Percentiles rank a stretch among this genome's conserved stretches.
phyloP scores from a whole-genome alignment of 2,888 invertebrate genomes.

The Argyresthia goedartella region DNA sequence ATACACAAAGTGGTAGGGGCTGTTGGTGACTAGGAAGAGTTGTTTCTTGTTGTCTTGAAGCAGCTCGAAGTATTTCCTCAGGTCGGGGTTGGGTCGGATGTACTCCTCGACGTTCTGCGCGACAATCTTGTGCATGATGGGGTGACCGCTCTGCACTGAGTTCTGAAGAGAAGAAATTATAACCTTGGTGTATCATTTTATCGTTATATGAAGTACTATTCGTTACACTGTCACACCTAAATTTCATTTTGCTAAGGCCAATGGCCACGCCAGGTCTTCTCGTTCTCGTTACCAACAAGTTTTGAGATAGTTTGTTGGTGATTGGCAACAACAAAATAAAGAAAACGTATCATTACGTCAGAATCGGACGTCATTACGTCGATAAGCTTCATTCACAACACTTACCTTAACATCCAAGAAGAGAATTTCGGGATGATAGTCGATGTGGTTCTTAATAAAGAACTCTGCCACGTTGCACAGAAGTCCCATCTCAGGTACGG shows the following conservation, averaged over 20 bases:
- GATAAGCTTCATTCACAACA: too few species aligned
- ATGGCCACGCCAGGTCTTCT: too few species aligned
- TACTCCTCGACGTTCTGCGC: constrained; percentile 84
- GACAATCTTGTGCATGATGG: constrained; percentile 91
- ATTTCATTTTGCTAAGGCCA: too few species aligned
- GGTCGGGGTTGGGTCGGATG: constrained; percentile 80
- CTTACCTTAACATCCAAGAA: constrained; percentile 92
- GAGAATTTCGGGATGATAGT: constrained; percentile 95
- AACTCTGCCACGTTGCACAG: constrained; percentile 95
- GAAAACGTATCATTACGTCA: too few species aligned
- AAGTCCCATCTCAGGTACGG: constrained; percentile 95
- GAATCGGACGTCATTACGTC: too few species aligned
- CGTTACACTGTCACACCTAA: too few species aligned
- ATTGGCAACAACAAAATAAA: too few species aligned
- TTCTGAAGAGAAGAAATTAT: constrained; percentile 68
- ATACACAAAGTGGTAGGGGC: constrained; percentile 96
- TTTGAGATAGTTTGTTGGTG: too few species aligned
- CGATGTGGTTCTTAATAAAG: constrained; percentile 89
- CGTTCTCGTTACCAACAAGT: too few species aligned
- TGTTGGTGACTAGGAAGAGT: constrained; percentile 96
- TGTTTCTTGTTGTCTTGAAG: constrained; percentile 84
- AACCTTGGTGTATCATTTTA: too few species aligned
- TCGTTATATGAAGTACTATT: too few species aligned
- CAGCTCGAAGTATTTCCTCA: constrained; percentile 81
- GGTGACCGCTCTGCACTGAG: constrained; percentile 89